These are phyloP conservation scores for Nipponacmea schrenckii DNA, from an alignment of 2,888 invertebrate species.

Conservation along the genomic window DNA sequence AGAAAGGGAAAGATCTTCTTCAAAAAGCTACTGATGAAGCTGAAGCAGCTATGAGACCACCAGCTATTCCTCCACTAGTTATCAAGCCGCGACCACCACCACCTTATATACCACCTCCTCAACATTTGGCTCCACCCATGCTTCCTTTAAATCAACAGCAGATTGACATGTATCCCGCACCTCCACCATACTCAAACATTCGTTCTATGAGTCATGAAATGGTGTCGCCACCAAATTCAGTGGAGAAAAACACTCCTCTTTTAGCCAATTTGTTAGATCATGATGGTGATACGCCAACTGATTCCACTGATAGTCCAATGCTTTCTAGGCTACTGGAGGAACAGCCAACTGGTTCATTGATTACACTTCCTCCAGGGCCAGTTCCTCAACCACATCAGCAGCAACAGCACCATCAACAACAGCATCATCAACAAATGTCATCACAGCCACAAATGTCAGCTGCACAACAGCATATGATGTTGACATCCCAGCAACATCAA, in stretches of 20 bases:
- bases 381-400: slow-evolving; percentile 13
- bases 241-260: slow-evolving; percentile 56
- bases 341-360: slow-evolving; percentile 37
- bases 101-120: slow-evolving; percentile 33
- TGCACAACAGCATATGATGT: background rate
- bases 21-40: slow-evolving; percentile 38
- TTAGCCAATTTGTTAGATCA: slow-evolving; percentile 62
- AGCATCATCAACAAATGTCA: background rate
- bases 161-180: slow-evolving; percentile 18
- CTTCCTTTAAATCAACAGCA: slow-evolving; percentile 20
- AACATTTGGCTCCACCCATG: slow-evolving; percentile 16
- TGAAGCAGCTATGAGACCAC: slow-evolving; percentile 22
- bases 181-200: slow-evolving; percentile 20
- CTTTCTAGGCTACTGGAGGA: slow-evolving; percentile 61
- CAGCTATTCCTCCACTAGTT: slow-evolving; percentile 33
- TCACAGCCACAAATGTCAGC: background rate
- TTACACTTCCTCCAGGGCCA: slow-evolving; percentile 25
- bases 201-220: slow-evolving; percentile 10
- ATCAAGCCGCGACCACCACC: slow-evolving; percentile 26
- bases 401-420: slow-evolving; percentile 10
- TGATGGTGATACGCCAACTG: slow-evolving; percentile 39
- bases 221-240: slow-evolving; percentile 26
- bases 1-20: slow-evolving; percentile 67
- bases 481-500: too few relatives aligned
- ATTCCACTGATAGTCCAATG: slow-evolving; percentile 53